Evolutionary conservation across 53 echinoderm and acorn worm genomes (phyloP).

Genomic region (Holothuria leucospilota): DNA sequence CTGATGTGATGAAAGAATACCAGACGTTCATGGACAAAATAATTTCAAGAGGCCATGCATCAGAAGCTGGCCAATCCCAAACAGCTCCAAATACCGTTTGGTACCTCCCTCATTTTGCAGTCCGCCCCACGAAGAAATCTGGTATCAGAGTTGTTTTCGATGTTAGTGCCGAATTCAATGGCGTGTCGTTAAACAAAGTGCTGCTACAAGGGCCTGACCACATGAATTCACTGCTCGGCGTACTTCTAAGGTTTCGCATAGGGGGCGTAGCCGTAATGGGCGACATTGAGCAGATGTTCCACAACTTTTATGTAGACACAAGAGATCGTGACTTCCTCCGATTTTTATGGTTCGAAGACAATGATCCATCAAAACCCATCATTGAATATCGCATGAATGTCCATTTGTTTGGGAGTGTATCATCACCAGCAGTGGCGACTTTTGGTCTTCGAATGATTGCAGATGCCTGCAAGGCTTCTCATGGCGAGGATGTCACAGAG

Average conservation of each 20-base stretch:
- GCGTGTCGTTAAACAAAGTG: no score
- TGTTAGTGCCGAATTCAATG: conserved; percentile 48
- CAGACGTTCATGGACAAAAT: conserved; percentile 39
- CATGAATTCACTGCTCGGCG: no score
- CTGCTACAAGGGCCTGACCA: conserved; percentile 78
- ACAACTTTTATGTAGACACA: no score
- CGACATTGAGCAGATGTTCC: conserved; percentile 67
- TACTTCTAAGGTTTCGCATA: conserved; percentile 54
- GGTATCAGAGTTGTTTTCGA: no score
- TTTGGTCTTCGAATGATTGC: conserved; percentile 59
- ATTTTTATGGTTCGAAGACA: no score
- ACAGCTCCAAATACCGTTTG: conserved; percentile 4
- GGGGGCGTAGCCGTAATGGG: conserved; percentile 67
- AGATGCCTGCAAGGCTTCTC: no score
- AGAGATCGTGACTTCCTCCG: no score
- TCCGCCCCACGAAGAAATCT: conserved; percentile 58
- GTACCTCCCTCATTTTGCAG: conserved; percentile 67
- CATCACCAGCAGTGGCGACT: no score
- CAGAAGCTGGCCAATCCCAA: not conserved
- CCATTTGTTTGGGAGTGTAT: no score
- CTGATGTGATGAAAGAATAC: conserved; percentile 42
- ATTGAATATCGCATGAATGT: no score
- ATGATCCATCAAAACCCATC: no score
- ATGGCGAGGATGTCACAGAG: no score
- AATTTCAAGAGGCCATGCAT: conserved; percentile 40